Evolutionary conservation across 2,888 invertebrate species (phyloP).

Genomic region (Brassicogethes aeneus): DNA sequence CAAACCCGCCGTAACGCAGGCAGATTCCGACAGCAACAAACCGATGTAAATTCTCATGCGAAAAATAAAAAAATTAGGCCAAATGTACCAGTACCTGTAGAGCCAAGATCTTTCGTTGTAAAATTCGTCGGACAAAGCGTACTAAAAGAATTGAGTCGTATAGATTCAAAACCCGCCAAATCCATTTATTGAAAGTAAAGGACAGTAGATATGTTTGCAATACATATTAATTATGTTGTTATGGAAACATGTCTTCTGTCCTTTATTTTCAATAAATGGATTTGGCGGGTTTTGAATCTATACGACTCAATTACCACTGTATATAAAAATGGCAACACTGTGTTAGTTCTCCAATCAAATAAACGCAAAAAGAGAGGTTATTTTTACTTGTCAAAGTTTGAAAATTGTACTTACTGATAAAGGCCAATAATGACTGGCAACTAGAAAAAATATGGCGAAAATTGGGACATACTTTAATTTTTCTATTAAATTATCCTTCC

Average conservation of each 20-base stretch:
- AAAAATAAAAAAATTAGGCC: constrained; percentile 80
- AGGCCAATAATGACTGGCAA: constrained; percentile 61
- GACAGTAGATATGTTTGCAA: too few species aligned
- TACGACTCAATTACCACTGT: too few species aligned
- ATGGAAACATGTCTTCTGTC: too few species aligned
- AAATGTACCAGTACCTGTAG: constrained; percentile 77
- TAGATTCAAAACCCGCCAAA: too few species aligned
- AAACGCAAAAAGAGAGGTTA: constrained; percentile 1
- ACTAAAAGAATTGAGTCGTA: constrained; percentile 59
- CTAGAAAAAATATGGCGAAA: constrained; percentile 57
- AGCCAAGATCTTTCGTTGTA: constrained; percentile 56
- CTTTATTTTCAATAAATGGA: too few species aligned
- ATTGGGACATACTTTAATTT: constrained; percentile 60
- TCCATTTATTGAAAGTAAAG: too few species aligned
- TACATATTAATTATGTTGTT: too few species aligned
- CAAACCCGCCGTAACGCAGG: constrained; percentile 84
- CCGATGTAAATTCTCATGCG: constrained; percentile 86
- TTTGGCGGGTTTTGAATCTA: too few species aligned
- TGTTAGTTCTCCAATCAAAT: too few species aligned
- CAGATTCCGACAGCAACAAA: constrained; percentile 82
- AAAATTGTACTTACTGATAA: constrained; percentile 60
- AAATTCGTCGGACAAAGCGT: constrained; percentile 71
- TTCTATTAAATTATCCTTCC: constrained; percentile 50
- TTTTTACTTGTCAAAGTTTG: too few species aligned
- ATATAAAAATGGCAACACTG: too few species aligned